phyloP scores from a whole-genome alignment of 2,113 vertebrate species.

The Gnathonemus echidnorhynchus region DNA sequence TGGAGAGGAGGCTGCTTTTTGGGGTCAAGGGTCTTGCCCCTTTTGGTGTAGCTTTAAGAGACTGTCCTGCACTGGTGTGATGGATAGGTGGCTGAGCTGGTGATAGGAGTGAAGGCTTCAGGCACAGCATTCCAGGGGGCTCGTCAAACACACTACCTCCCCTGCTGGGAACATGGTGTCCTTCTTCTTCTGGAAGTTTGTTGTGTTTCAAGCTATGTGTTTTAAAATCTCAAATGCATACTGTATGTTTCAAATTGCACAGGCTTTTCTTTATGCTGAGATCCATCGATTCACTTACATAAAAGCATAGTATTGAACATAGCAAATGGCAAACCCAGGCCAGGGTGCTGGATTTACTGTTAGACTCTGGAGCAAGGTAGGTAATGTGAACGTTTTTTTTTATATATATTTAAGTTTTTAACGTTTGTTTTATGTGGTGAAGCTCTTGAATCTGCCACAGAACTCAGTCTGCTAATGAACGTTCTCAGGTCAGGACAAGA shows the following conservation, averaged over 20 bases:
- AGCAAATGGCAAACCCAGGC: neutral
- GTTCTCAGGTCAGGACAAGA: neutral
- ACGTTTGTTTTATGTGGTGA: neutral
- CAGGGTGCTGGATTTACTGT: neutral
- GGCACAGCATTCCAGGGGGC: conserved; percentile 13
- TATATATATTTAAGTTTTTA: neutral
- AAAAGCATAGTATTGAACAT: neutral
- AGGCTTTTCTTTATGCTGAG: neutral
- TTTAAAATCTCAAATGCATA: neutral
- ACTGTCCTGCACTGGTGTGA: conserved; percentile 9
- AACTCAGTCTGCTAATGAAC: neutral
- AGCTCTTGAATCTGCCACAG: neutral
- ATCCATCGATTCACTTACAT: neutral
- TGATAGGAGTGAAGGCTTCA: conserved; percentile 22
- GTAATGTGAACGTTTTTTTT: neutral
- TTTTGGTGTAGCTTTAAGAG: conserved; percentile 25
- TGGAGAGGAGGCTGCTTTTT: conserved; percentile 23
- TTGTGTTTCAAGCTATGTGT: neutral
- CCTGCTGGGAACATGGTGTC: conserved; percentile 7
- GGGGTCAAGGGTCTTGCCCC: conserved; percentile 30
- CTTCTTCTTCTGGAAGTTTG: neutral
- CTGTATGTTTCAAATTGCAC: neutral
- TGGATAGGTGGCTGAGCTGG: conserved; percentile 25
- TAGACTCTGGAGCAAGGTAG: neutral
- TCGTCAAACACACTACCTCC: conserved; percentile 3